These are phyloP conservation scores for Pelecanus crispus DNA, from an alignment of 2,113 vertebrate genomes.

Conservation along the genomic window DNA sequence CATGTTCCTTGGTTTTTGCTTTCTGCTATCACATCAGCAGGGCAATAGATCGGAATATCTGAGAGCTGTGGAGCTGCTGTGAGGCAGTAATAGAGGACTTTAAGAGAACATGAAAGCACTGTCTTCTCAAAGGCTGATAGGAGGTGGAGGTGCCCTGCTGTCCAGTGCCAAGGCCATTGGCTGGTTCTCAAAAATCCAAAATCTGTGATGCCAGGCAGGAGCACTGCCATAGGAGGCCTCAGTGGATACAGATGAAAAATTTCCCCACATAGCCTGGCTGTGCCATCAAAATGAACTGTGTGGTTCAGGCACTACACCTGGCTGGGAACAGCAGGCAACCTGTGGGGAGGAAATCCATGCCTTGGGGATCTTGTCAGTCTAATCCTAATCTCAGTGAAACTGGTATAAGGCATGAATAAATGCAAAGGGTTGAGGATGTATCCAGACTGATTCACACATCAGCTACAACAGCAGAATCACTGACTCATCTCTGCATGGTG, in stretches of 20 bases:
- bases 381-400: background rate
- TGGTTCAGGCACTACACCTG: background rate
- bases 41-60: background rate
- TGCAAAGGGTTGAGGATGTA: background rate
- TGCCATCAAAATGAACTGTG: background rate
- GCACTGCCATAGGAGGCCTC: background rate
- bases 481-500: background rate
- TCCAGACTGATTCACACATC: background rate
- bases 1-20: background rate
- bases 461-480: background rate
- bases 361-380: background rate
- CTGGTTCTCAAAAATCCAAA: background rate
- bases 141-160: background rate
- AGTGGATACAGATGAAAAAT: background rate
- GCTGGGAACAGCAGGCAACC: background rate
- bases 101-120: background rate
- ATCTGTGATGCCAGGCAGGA: background rate
- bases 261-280: background rate
- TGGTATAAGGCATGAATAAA: background rate
- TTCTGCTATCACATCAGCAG: rapidly evolving
- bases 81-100: background rate
- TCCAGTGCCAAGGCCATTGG: background rate
- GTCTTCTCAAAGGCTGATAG: background rate
- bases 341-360: background rate
- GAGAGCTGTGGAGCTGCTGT: background rate